Percentiles rank a stretch among this genome's conserved stretches.
phyloP scores from a whole-genome alignment of 2,113 vertebrate species.

The Strix uralensis region DNA sequence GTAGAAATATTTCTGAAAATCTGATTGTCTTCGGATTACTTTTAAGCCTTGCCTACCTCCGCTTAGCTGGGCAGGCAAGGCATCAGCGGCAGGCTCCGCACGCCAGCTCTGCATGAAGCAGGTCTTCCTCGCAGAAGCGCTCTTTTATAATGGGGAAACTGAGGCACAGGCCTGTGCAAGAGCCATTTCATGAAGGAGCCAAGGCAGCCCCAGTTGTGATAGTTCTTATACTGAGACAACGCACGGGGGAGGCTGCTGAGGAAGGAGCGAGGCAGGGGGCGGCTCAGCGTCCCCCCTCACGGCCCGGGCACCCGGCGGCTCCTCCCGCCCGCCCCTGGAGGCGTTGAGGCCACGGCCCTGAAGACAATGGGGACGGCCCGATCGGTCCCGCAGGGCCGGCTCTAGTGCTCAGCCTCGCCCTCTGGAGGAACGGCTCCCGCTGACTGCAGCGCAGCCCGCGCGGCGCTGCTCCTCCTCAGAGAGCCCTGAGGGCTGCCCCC shows the following conservation, averaged over 20 bases:
- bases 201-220: not conserved
- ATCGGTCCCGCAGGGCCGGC: not conserved
- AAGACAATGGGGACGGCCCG: fast-evolving
- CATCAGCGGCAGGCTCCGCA: fast-evolving
- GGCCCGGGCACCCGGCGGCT: not conserved
- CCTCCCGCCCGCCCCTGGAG: fast-evolving
- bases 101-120: not conserved
- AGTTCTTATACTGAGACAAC: fast-evolving
- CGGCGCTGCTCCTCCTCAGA: not conserved
- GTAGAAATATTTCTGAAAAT: not conserved
- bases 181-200: fast-evolving
- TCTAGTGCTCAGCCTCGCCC: not conserved
- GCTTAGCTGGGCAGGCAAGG: not conserved
- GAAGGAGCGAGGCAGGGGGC: too few species aligned
- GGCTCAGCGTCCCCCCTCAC: not conserved
- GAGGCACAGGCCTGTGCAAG: fast-evolving
- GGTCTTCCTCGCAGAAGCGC: too few species aligned
- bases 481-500: too few species aligned
- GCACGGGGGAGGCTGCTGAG: too few species aligned
- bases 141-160: not conserved
- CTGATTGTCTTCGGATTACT: not conserved
- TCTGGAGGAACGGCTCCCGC: not conserved
- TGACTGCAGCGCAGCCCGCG: not conserved
- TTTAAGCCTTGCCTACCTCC: not conserved
- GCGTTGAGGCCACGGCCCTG: too few species aligned